Evolutionary conservation across 1,140 invertebrate species (phyloP).

Genomic region (Cherax destructor): DNA sequence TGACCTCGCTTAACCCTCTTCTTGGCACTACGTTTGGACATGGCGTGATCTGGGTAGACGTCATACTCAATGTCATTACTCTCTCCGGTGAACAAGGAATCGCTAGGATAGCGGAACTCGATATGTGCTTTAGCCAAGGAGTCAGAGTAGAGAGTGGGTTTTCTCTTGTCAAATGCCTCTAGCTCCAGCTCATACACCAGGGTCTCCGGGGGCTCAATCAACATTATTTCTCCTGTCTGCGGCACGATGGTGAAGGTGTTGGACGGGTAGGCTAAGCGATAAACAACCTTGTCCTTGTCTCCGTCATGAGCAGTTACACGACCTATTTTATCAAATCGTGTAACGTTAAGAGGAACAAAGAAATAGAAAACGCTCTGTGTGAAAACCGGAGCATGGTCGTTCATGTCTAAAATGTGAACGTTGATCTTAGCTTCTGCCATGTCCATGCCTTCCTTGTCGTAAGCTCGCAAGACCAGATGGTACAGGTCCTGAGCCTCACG

Average conservation of each 20-base stretch:
- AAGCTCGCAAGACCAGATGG: slow-evolving; percentile 57
- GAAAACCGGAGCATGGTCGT: slow-evolving; percentile 93
- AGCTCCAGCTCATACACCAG: slow-evolving; percentile 79
- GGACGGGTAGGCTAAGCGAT: slow-evolving; percentile 85
- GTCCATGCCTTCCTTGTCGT: slow-evolving; percentile 65
- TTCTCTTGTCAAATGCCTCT: slow-evolving; percentile 87
- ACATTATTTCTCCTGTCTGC: slow-evolving; percentile 90
- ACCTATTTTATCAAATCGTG: slow-evolving; percentile 86
- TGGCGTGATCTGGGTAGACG: slow-evolving; percentile 73
- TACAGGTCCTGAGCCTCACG: slow-evolving; percentile 63
- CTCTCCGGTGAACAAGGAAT: slow-evolving; percentile 75
- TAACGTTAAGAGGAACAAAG: slow-evolving; percentile 81
- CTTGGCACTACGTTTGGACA: slow-evolving; percentile 81
- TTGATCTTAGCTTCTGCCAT: slow-evolving; percentile 76
- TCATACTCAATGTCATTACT: slow-evolving; percentile 76
- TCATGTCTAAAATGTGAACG: slow-evolving; percentile 87
- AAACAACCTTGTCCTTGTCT: slow-evolving; percentile 91
- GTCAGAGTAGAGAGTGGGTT: slow-evolving; percentile 82
- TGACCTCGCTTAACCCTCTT: slow-evolving; percentile 85
- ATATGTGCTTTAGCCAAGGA: slow-evolving; percentile 85
- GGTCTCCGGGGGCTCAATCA: slow-evolving; percentile 79
- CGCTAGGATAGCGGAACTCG: slow-evolving; percentile 81
- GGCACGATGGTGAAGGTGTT: slow-evolving; percentile 91
- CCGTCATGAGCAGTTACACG: slow-evolving; percentile 88
- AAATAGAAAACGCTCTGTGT: slow-evolving; percentile 86